These are phyloP conservation scores for Oreohelix idahoensis DNA, from an alignment of 1,140 invertebrate genomes.

Conservation along the genomic window DNA sequence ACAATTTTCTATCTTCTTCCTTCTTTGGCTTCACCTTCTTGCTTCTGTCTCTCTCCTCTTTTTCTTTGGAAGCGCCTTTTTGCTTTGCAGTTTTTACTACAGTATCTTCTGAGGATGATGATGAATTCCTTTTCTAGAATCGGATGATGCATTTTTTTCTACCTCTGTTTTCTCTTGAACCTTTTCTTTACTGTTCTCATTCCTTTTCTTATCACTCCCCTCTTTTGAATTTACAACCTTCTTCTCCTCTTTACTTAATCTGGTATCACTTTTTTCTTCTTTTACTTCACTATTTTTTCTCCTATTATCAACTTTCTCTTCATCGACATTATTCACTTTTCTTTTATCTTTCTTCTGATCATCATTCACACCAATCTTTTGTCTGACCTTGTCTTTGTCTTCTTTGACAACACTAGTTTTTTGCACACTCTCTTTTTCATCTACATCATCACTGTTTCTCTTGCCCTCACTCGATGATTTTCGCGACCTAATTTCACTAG, in stretches of 20 bases:
- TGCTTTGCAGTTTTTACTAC: neutral
- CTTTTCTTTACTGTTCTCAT: conserved; percentile 15
- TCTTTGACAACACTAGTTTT: conserved; percentile 39
- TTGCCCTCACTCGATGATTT: conserved; percentile 16
- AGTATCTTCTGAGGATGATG: neutral
- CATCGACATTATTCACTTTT: conserved; percentile 31
- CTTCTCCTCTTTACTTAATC: conserved; percentile 13
- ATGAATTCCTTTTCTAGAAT: conserved; percentile 11
- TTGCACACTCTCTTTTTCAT: conserved; percentile 33
- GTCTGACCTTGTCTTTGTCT: conserved; percentile 28
- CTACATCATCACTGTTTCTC: conserved; percentile 12
- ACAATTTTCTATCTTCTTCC: neutral
- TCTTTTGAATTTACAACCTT: neutral
- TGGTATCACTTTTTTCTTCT: conserved; percentile 16
- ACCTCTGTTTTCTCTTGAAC: neutral
- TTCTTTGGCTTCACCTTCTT: neutral
- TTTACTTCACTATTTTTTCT: conserved; percentile 22
- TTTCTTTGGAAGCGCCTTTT: conserved; percentile 5
- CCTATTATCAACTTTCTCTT: neutral
- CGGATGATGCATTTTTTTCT: neutral
- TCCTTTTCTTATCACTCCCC: conserved; percentile 15
- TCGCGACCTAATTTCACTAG: neutral
- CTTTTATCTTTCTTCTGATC: conserved; percentile 27
- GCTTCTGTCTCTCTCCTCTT: neutral
- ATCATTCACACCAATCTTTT: conserved; percentile 21